These are phyloP conservation scores for Dryocosmus kuriphilus DNA, from an alignment of 2,888 invertebrate genomes.

Conservation along the genomic window DNA sequence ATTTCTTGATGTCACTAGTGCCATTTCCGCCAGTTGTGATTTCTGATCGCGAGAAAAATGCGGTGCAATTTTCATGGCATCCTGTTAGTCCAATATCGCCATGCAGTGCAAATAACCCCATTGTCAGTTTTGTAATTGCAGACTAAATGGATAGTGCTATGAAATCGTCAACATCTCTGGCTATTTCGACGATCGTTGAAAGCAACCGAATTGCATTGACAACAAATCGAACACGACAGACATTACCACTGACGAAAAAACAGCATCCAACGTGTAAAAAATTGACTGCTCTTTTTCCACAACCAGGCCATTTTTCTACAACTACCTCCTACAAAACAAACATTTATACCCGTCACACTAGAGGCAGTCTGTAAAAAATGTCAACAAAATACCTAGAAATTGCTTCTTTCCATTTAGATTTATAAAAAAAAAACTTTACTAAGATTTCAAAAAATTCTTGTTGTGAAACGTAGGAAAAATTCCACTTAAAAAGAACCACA, in stretches of 20 bases:
- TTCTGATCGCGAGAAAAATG: constrained; percentile 57
- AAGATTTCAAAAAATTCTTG: background rate
- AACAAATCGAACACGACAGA: constrained; percentile 23
- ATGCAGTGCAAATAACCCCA: constrained; percentile 60
- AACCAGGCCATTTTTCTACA: background rate
- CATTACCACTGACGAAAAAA: constrained; percentile 20
- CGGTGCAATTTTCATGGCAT: constrained; percentile 65
- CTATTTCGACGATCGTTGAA: constrained; percentile 33
- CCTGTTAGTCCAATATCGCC: constrained; percentile 62
- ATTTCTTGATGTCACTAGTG: constrained; percentile 64
- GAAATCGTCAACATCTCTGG: constrained; percentile 46
- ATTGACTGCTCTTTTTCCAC: background rate
- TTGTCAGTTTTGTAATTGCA: constrained; percentile 63
- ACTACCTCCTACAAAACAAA: background rate
- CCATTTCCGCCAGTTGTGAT: constrained; percentile 65
- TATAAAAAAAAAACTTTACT: background rate
- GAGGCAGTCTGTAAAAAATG: background rate
- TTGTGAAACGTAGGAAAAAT: background rate
- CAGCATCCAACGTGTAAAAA: background rate
- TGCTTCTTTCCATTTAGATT: background rate
- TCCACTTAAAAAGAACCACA: background rate
- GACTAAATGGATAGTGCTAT: constrained; percentile 53
- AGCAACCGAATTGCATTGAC: constrained; percentile 30
- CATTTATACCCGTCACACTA: background rate
- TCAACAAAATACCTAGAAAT: background rate